These are phyloP conservation scores for Moxostoma hubbsi DNA, from an alignment of 2,797 vertebrate species.

Conservation along the genomic window DNA sequence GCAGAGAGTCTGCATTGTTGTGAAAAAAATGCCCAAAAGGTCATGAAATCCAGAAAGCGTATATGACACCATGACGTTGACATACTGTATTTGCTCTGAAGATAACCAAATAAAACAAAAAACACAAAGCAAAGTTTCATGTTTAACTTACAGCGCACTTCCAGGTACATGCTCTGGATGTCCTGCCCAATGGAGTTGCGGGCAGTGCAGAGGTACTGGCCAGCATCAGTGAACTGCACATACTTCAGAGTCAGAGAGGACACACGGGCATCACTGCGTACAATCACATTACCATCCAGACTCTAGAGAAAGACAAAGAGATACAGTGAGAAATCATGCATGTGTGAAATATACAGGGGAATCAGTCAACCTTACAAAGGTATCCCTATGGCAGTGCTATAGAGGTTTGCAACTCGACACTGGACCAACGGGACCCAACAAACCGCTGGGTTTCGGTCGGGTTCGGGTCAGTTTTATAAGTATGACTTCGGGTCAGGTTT, in stretches of 20 bases:
- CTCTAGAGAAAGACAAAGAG: slow-evolving; percentile 75
- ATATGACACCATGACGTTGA: slow-evolving; percentile 6
- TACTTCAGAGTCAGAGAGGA: slow-evolving; percentile 95
- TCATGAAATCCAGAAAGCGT: slow-evolving; percentile 12
- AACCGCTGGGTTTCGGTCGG: too few relatives aligned
- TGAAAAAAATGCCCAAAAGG: not conserved
- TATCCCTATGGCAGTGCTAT: too few relatives aligned
- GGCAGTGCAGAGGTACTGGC: slow-evolving; percentile 92
- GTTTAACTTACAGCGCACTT: slow-evolving; percentile 91
- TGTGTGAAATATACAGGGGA: not conserved
- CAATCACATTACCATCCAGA: slow-evolving; percentile 87
- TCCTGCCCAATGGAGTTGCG: slow-evolving; percentile 97
- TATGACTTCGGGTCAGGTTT: too few relatives aligned
- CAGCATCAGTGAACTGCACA: slow-evolving; percentile 93
- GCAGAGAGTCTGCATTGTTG: not conserved
- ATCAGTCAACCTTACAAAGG: not conserved
- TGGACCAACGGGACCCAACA: too few relatives aligned
- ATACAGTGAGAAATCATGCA: slow-evolving; percentile 24
- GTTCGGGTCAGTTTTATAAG: too few relatives aligned
- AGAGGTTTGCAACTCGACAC: too few relatives aligned
- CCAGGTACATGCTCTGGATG: slow-evolving; percentile 88
- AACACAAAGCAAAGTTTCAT: slow-evolving; percentile 7
- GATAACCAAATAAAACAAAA: not conserved
- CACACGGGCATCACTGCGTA: slow-evolving; percentile 90
- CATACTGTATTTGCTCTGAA: too few relatives aligned